Evolutionary conservation across 1,140 invertebrate genomes (phyloP), one percentile per base, ranked within the genome.

Genomic region (Ptiloglossa arizonensis): DNA sequence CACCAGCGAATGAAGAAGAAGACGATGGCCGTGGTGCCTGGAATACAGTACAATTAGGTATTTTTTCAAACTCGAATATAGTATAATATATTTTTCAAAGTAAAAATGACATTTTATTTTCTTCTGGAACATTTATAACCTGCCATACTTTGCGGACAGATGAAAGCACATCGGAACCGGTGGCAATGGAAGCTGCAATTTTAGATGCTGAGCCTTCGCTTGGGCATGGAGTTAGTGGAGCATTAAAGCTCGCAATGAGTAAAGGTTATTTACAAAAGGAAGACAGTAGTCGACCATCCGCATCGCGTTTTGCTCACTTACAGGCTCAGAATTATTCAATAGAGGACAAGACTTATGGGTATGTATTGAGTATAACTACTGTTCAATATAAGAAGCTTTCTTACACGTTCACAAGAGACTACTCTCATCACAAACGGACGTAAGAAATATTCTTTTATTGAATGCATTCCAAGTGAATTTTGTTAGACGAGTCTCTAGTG

Each of bases 171-270:
- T 41, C 81, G 8, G 91, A 92, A 56, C 91, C 93, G 54, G 82
- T 91, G 5, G 85, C 94, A 2, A 91, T 94, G 73, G 95, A 96
- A 83, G 94, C 94, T 24, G 95, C 95, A 1, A 97, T 98, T 89
- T 92, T 99, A 66, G 98, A 98, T 87, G 98, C 98, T 83, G 99
- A 99, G 93, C 98, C 98, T 0, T 96, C 98, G 88, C 95, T 99
- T n/a, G 97, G 96, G 62, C 94, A 95, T 41, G 98, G 99, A 56
- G 95, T 99, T 27, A 98, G 95, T 66, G 97, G 97, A 78, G 98
- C 99, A 6, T 93, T 99, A 54, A 95, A 96, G 87, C 91, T 99
- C 50, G 98, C 98, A 11, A 94, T 97, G 88, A 98, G 97, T 84
- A 99, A 99, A 94, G 99, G 98, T 19, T 99, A 99, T 91, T 93